These are phyloP conservation scores for Scaeva pyrastri DNA, from an alignment of 2,888 invertebrate genomes.

Conservation along the genomic window DNA sequence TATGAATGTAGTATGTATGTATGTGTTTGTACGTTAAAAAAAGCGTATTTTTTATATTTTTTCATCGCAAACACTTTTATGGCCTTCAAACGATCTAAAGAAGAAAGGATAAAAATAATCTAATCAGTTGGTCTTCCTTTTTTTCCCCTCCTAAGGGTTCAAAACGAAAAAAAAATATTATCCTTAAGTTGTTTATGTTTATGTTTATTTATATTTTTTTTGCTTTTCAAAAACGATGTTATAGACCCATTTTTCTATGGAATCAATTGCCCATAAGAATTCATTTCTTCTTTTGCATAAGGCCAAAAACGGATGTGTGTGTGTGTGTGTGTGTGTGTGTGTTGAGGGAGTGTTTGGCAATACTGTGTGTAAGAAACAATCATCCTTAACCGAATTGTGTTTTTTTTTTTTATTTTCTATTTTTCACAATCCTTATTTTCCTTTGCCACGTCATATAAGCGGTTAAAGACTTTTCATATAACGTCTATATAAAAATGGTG, in stretches of 20 bases:
- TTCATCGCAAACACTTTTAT: conserved; percentile 39
- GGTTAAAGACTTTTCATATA: background rate
- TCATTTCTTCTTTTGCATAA: conserved; percentile 14
- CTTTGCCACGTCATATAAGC: conserved; percentile 37
- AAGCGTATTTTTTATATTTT: background rate
- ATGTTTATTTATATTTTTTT: conserved; percentile 7
- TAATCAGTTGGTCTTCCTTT: conserved; percentile 59
- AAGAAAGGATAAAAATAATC: conserved; percentile 36
- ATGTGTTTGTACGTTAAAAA: background rate
- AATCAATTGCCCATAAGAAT: conserved; percentile 61
- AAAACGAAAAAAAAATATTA: conserved; percentile 43
- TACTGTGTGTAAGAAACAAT: conserved; percentile 28
- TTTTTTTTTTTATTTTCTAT: conserved; percentile 19
- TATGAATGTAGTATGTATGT: too few relatives aligned
- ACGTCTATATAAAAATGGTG: conserved; percentile 9
- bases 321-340: background rate
- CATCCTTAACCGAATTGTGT: conserved; percentile 5
- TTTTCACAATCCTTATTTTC: conserved; percentile 34
- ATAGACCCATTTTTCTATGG: conserved; percentile 12
- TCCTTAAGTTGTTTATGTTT: conserved; percentile 50
- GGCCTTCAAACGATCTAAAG: conserved; percentile 6
- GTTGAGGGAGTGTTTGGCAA: background rate
- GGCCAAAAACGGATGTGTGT: background rate
- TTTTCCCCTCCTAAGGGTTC: background rate
- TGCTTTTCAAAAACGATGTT: conserved; percentile 28